Percentiles rank a stretch among this genome's conserved stretches.
phyloP scores from a whole-genome alignment of 1,140 invertebrate genomes.

The Dinoponera quadriceps region DNA sequence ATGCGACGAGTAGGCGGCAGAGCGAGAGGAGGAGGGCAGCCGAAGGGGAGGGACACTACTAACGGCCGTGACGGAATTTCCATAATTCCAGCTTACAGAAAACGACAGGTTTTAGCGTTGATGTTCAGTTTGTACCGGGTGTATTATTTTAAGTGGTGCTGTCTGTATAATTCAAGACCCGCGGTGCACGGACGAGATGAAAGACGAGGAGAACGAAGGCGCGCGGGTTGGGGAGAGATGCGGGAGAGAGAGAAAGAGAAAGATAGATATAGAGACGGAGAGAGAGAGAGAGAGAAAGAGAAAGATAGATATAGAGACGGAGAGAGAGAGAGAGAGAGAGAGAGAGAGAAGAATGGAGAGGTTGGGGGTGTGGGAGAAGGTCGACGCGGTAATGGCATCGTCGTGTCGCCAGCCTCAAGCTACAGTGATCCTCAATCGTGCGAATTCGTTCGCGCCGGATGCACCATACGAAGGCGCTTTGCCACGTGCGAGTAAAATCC shows the following conservation, averaged over 20 bases:
- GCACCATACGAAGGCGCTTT: constrained; percentile 42
- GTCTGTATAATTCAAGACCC: constrained; percentile 83
- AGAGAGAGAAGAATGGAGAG: constrained; percentile 31
- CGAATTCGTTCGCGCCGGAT: constrained; percentile 68
- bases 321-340: constrained; percentile 57
- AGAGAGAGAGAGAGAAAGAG: constrained; percentile 27
- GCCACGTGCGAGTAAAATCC: constrained; percentile 42
- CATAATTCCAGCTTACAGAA: constrained; percentile 85
- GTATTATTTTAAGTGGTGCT: constrained; percentile 85
- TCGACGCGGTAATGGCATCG: constrained; percentile 80
- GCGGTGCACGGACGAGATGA: constrained; percentile 58
- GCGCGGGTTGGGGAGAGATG: constrained; percentile 15
- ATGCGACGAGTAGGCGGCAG: neutral
- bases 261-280: constrained; percentile 2
- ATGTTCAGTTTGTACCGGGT: constrained; percentile 84
- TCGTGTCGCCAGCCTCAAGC: constrained; percentile 81
- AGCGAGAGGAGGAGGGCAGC: neutral
- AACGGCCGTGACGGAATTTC: constrained; percentile 76
- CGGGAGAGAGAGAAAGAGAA: constrained; percentile 37
- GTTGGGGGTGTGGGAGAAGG: constrained; percentile 66
- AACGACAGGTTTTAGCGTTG: constrained; percentile 85
- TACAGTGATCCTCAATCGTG: constrained; percentile 79
- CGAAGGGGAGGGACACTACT: constrained; percentile 29
- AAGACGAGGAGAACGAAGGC: constrained; percentile 23
- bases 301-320: constrained; percentile 27